phyloP scores from a whole-genome alignment of 53 echinoderm and acorn worm genomes.

The Mesocentrotus franciscanus region DNA sequence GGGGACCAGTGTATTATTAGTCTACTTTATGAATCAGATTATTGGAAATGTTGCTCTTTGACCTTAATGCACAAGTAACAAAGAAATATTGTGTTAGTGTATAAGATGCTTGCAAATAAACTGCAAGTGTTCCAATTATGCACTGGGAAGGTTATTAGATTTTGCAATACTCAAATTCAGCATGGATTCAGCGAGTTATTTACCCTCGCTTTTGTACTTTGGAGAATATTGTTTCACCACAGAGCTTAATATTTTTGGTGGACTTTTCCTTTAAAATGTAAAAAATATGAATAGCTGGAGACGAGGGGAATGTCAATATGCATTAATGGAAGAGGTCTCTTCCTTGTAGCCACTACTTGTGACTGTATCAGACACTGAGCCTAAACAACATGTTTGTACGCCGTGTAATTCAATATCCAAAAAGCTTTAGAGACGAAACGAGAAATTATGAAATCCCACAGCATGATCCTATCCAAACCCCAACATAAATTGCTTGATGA shows the following conservation, averaged over 20 bases:
- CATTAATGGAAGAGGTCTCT: conserved; percentile 33
- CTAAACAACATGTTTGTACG: conserved; percentile 48
- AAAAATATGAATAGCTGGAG: conserved; percentile 18
- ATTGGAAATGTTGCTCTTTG: too few species aligned
- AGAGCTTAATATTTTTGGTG: not conserved
- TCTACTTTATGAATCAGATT: too few species aligned
- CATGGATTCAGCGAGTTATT: not conserved
- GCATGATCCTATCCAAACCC: conserved; percentile 38
- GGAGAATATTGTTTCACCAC: not conserved
- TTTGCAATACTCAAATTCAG: not conserved
- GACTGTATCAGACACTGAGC: conserved; percentile 26
- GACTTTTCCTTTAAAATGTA: not conserved
- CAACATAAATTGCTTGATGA: conserved; percentile 38
- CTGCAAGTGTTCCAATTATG: not conserved
- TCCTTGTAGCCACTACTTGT: not conserved
- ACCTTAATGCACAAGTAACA: not conserved
- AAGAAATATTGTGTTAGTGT: too few species aligned
- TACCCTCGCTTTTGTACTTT: not conserved
- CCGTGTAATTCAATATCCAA: conserved; percentile 41
- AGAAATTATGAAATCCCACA: conserved; percentile 28
- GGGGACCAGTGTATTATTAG: not conserved
- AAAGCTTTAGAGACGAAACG: conserved; percentile 44
- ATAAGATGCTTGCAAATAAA: not conserved
- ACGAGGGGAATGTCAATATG: conserved; percentile 40
- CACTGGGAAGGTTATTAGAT: not conserved